These are phyloP conservation scores for Mimumesa dahlbomi DNA, from an alignment of 2,888 invertebrate species.

Conservation along the genomic window DNA sequence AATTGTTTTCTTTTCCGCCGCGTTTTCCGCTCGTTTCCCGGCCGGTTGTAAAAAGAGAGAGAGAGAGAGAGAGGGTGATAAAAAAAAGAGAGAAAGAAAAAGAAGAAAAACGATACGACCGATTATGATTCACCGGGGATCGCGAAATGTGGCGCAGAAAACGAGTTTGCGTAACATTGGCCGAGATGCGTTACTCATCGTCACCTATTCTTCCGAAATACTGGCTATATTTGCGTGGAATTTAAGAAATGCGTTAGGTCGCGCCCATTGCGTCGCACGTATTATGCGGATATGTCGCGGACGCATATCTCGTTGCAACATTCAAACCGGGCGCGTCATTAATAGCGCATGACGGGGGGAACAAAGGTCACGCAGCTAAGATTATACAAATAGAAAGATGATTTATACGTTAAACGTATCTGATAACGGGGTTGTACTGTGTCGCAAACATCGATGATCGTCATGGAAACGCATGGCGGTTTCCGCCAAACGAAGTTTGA, in stretches of 20 bases:
- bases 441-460: not conserved
- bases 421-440: constrained; percentile 19
- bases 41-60: no score
- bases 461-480: not conserved
- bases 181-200: constrained; percentile 1
- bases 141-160: constrained; percentile 35
- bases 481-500: not conserved
- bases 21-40: constrained; percentile 1
- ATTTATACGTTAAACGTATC: constrained; percentile 16
- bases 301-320: not conserved
- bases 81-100: not conserved
- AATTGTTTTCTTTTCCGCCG: not conserved
- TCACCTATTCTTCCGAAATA: constrained; percentile 20
- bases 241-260: constrained; percentile 21
- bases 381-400: constrained; percentile 29
- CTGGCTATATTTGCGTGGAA: constrained; percentile 6
- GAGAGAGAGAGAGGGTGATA: no score
- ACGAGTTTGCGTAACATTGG: constrained; percentile 25
- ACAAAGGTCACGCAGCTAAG: constrained; percentile 29
- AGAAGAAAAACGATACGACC: constrained; percentile 3
- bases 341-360: constrained; percentile 14
- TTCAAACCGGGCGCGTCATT: constrained; percentile 19
- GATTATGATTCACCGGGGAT: constrained; percentile 37
- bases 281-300: not conserved
- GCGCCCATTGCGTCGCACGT: not conserved